Evolutionary conservation across 2,113 vertebrate genomes (phyloP).

Genomic region (Seriola aureovittata): DNA sequence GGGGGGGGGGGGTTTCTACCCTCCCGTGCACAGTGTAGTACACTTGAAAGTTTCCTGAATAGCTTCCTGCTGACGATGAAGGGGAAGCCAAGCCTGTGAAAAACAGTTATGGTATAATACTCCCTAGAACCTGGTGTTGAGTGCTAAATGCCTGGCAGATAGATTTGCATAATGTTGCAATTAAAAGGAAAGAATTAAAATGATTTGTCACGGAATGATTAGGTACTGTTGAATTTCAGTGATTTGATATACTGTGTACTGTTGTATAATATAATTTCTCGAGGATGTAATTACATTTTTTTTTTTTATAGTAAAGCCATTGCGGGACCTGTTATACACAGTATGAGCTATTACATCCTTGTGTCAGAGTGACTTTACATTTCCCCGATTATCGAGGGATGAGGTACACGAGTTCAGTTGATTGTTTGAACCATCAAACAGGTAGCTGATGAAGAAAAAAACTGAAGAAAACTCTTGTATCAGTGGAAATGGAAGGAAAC

Average conservation of each 20-base stretch:
- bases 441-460: constrained; percentile 16
- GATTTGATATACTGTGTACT: constrained; percentile 48
- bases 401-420: constrained; percentile 20
- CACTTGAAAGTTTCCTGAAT: constrained; percentile 18
- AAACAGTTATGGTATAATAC: constrained; percentile 5
- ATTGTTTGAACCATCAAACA: constrained; percentile 36
- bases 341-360: neutral
- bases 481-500: constrained; percentile 33
- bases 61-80: constrained; percentile 23
- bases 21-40: neutral
- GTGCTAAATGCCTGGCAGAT: constrained; percentile 17
- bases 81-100: constrained; percentile 3
- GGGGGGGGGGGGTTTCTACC: neutral
- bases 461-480: neutral
- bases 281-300: constrained; percentile 34
- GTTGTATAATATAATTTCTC: constrained; percentile 23
- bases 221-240: constrained; percentile 31
- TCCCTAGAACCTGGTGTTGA: constrained; percentile 17
- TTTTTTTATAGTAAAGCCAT: constrained; percentile 38
- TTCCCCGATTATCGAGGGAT: constrained; percentile 13
- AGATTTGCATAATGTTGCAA: constrained; percentile 56
- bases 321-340: neutral
- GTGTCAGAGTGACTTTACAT: constrained; percentile 21
- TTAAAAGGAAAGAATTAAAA: constrained; percentile 61
- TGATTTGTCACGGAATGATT: constrained; percentile 59